These are phyloP conservation scores for Teleiodes luculella DNA, from an alignment of 2,888 invertebrate species.

Conservation along the genomic window DNA sequence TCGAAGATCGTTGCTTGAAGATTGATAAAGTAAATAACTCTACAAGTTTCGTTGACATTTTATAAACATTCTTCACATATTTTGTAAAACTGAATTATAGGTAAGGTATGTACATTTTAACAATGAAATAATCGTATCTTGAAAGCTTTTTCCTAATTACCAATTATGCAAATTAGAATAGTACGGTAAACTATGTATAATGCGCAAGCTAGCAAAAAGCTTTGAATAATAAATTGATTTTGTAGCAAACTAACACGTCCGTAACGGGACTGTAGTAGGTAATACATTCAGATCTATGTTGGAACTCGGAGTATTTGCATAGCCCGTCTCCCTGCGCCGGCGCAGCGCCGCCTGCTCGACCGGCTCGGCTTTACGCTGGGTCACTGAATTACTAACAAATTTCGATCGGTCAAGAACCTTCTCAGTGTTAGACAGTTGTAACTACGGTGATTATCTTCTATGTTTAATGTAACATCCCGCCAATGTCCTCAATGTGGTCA, in stretches of 20 bases:
- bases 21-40: too few relatives aligned
- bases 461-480: not conserved
- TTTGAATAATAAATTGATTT: slow-evolving; percentile 12
- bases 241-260: slow-evolving; percentile 1
- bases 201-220: slow-evolving; percentile 11
- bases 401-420: slow-evolving; percentile 19
- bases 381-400: slow-evolving; percentile 19
- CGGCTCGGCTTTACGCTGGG: slow-evolving; percentile 17
- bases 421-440: not conserved
- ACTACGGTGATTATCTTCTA: not conserved
- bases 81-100: too few relatives aligned
- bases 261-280: slow-evolving; percentile 13
- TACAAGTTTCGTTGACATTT: too few relatives aligned
- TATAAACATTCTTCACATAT: too few relatives aligned
- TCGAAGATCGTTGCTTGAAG: too few relatives aligned
- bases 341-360: not conserved
- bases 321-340: slow-evolving; percentile 3
- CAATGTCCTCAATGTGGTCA: not conserved
- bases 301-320: slow-evolving; percentile 17
- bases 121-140: too few relatives aligned
- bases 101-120: too few relatives aligned
- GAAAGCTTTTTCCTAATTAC: not conserved
- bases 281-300: slow-evolving; percentile 11
- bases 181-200: slow-evolving; percentile 13
- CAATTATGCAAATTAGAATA: slow-evolving; percentile 5